Conservation (phyloP, 2,888 invertebrate species). For the Sepioteuthis lessoniana region DNA sequence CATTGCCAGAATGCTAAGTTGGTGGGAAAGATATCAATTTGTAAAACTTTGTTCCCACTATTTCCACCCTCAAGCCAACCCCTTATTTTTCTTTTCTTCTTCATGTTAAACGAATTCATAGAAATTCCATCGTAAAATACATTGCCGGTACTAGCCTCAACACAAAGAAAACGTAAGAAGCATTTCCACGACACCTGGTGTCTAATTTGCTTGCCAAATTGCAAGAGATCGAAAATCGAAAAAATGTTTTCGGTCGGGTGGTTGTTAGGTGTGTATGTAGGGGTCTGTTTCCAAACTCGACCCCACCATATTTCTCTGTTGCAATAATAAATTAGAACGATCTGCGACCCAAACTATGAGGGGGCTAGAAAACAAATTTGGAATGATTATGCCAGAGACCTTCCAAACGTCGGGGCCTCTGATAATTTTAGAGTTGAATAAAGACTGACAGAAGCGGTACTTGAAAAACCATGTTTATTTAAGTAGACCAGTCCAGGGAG, state of each 20-base stretch:
- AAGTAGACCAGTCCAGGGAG: too few species aligned
- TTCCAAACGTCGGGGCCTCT: background rate
- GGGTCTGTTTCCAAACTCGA: background rate
- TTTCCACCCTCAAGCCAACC: background rate
- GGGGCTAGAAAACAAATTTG: background rate
- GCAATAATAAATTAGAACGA: background rate
- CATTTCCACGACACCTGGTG: background rate
- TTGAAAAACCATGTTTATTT: too few species aligned
- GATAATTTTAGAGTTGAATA: too few species aligned
- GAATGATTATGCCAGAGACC: background rate
- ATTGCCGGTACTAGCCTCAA: background rate
- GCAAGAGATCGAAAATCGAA: background rate
- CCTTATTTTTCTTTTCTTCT: background rate
- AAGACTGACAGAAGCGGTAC: too few species aligned
- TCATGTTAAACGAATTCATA: background rate
- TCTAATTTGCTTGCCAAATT: background rate
- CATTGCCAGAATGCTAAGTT: background rate
- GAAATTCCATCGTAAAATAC: background rate
- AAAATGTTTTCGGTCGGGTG: fast-evolving
- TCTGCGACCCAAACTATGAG: background rate
- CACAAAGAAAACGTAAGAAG: background rate
- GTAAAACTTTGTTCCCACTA: background rate
- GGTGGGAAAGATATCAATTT: background rate
- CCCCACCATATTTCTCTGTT: background rate
- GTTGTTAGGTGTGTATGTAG: too few species aligned